Evolutionary conservation across 2,888 invertebrate genomes (phyloP).

Genomic region (Parnassius glacialis): DNA sequence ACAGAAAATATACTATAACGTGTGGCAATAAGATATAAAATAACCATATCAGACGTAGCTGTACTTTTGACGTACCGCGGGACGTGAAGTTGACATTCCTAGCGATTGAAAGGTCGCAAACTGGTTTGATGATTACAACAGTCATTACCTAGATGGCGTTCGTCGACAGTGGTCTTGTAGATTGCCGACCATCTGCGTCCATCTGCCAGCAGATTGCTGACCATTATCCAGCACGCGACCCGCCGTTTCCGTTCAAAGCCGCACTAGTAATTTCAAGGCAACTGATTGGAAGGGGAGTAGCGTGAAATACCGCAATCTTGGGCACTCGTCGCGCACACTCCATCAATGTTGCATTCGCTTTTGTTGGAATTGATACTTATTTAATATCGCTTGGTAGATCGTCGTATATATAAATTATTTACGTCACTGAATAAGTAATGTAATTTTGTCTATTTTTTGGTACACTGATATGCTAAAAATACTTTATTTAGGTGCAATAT

Average conservation of each 20-base stretch:
- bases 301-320: constrained; percentile 43
- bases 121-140: constrained; percentile 49
- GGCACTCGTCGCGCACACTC: constrained; percentile 6
- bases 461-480: too few relatives aligned
- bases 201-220: constrained; percentile 51
- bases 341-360: constrained; percentile 17
- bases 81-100: constrained; percentile 49
- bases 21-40: constrained; percentile 29
- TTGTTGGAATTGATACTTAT: constrained; percentile 7
- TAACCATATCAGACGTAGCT: constrained; percentile 36
- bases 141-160: constrained; percentile 49
- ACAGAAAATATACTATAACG: constrained; percentile 16
- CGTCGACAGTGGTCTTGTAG: constrained; percentile 53
- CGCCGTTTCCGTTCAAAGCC: constrained; percentile 38
- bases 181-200: constrained; percentile 54
- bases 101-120: constrained; percentile 54
- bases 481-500: too few relatives aligned
- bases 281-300: constrained; percentile 40
- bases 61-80: constrained; percentile 50
- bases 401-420: too few relatives aligned
- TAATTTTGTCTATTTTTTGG: too few relatives aligned
- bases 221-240: constrained; percentile 61
- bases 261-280: constrained; percentile 37
- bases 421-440: too few relatives aligned
- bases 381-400: neutral